A percentile compares a stretch with the other conserved stretches of the same genome.
phyloP scores from a whole-genome alignment of 1,140 invertebrate species.

The Zaprionus davidi region DNA sequence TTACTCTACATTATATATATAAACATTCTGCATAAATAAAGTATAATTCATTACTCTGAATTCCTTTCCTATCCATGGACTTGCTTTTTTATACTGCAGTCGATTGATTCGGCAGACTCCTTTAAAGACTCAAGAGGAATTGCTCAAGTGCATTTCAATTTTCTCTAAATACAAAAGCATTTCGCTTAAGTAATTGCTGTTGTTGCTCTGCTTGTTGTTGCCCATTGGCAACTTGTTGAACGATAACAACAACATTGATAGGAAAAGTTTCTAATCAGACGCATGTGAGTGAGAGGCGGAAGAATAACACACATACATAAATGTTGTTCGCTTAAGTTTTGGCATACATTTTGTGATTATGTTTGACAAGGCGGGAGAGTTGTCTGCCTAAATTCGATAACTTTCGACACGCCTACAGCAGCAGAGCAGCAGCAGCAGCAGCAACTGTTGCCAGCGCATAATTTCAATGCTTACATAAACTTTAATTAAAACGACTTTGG shows the following conservation, averaged over 20 bases:
- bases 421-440: background rate
- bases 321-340: slow-evolving; percentile 15
- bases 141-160: slow-evolving; percentile 24
- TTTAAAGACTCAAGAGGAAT: background rate
- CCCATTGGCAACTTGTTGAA: slow-evolving; percentile 26
- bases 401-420: slow-evolving; percentile 25
- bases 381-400: slow-evolving; percentile 52
- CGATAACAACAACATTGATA: slow-evolving; percentile 37
- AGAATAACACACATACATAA: slow-evolving; percentile 13
- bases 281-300: background rate
- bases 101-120: background rate
- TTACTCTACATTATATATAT: background rate
- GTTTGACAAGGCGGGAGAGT: slow-evolving; percentile 36
- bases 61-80: background rate
- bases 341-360: slow-evolving; percentile 32
- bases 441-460: slow-evolving; percentile 50
- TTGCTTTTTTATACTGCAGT: background rate
- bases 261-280: slow-evolving; percentile 57
- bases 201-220: background rate
- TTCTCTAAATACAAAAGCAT: slow-evolving; percentile 24
- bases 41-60: background rate
- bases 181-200: slow-evolving; percentile 25
- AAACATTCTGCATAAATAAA: too few species aligned
- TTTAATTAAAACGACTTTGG: slow-evolving; percentile 79
- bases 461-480: slow-evolving; percentile 73